Conservation (phyloP, 2,888 invertebrate genomes). For the Campaea margaritaria region DNA sequence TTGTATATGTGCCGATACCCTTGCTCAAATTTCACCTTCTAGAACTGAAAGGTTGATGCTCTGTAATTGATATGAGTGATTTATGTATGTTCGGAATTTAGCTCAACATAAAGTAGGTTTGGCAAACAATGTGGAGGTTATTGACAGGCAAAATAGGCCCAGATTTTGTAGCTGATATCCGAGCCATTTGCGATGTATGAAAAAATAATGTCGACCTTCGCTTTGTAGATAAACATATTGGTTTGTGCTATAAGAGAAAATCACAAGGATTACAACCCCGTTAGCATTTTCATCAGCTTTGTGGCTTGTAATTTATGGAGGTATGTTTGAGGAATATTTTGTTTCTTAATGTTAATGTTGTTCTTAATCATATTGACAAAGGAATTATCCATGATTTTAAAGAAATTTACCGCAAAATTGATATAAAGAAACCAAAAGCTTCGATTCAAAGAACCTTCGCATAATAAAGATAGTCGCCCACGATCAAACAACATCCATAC, state of each 20-base stretch:
- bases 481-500: too few species aligned
- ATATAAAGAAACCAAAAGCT: too few species aligned
- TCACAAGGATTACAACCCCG: neutral
- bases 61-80: slow-evolving; percentile 19
- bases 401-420: too few species aligned
- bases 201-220: neutral
- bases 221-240: neutral
- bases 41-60: slow-evolving; percentile 11
- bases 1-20: slow-evolving; percentile 11
- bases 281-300: neutral
- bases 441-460: too few species aligned
- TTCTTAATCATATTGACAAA: too few species aligned
- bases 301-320: too few species aligned
- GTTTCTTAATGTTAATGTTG: too few species aligned
- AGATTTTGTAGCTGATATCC: slow-evolving; percentile 9
- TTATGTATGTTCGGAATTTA: slow-evolving; percentile 16
- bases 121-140: slow-evolving; percentile 10
- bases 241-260: too few species aligned
- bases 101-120: slow-evolving; percentile 5
- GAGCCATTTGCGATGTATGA: neutral
- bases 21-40: slow-evolving; percentile 4
- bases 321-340: too few species aligned
- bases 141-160: slow-evolving; percentile 18
- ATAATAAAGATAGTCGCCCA: too few species aligned
- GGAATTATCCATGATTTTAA: too few species aligned